Percentiles rank a stretch among this genome's conserved stretches.
Evolutionary conservation across 2,888 invertebrate species (phyloP).

Genomic region (Ennomos erosarius): DNA sequence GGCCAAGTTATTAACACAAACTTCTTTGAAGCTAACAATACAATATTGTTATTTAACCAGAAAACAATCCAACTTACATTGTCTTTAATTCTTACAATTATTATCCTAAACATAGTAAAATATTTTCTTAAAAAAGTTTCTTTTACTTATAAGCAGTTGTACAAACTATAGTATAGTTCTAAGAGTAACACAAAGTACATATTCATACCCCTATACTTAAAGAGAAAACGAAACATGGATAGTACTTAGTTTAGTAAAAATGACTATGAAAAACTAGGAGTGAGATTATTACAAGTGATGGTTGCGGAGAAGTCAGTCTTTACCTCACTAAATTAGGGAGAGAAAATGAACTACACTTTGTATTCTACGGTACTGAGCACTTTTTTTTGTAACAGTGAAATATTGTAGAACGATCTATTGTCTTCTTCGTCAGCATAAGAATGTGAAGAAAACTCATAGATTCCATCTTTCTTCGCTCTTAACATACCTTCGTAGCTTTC

Average conservation of each 20-base stretch:
- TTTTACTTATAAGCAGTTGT: constrained; percentile 51
- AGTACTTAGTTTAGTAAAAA: constrained; percentile 38
- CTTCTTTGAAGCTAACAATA: constrained; percentile 71
- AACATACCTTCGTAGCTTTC: constrained; percentile 27
- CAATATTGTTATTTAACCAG: constrained; percentile 49
- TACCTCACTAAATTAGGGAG: constrained; percentile 74
- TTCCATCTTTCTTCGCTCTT: constrained; percentile 2
- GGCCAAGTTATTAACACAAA: constrained; percentile 50
- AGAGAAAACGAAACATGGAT: constrained; percentile 36
- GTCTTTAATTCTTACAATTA: constrained; percentile 49
- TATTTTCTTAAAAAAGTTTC: constrained; percentile 60
- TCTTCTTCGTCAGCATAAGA: constrained; percentile 7
- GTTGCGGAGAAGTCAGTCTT: constrained; percentile 80
- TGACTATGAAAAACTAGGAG: constrained; percentile 43
- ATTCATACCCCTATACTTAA: constrained; percentile 18
- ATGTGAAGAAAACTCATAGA: constrained; percentile 1
- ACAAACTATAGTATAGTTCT: constrained; percentile 47
- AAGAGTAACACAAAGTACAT: constrained; percentile 34
- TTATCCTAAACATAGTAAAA: constrained; percentile 54
- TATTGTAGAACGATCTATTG: constrained; percentile 1
- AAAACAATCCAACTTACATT: constrained; percentile 41
- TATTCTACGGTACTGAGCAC: constrained; percentile 43
- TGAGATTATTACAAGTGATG: constrained; percentile 50
- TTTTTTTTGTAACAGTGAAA: constrained; percentile 8
- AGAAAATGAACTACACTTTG: constrained; percentile 73